Percentiles rank a stretch among this genome's conserved stretches.
Evolutionary conservation across 2,888 invertebrate species (phyloP).

Genomic region (Callimorpha dominula): DNA sequence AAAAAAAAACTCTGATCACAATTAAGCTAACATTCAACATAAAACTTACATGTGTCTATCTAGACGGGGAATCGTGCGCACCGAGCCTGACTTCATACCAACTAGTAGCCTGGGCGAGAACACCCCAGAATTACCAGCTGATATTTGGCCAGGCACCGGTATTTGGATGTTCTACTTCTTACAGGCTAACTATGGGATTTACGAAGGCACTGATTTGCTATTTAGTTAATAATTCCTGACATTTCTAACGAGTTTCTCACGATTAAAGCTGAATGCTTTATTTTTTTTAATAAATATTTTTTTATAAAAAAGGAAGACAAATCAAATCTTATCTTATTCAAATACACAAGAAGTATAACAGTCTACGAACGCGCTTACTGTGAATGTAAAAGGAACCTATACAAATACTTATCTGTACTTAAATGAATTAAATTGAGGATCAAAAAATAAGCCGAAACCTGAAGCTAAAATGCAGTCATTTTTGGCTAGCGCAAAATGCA

Average conservation of each 20-base stretch:
- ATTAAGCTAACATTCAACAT: slow-evolving; percentile 53
- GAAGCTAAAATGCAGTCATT: neutral
- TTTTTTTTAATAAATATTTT: too few relatives aligned
- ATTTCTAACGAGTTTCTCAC: neutral
- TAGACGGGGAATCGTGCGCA: slow-evolving; percentile 50
- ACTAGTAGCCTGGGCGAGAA: slow-evolving; percentile 93
- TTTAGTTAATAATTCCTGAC: neutral
- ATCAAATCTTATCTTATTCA: neutral
- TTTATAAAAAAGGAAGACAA: too few relatives aligned
- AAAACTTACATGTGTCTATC: slow-evolving; percentile 75
- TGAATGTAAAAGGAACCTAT: neutral
- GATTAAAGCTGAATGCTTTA: too few relatives aligned
- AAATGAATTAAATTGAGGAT: neutral
- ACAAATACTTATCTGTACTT: neutral
- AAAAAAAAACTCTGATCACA: slow-evolving; percentile 26
- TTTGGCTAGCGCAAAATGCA: neutral
- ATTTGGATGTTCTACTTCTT: slow-evolving; percentile 35
- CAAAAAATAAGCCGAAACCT: neutral
- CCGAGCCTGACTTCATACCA: slow-evolving; percentile 90
- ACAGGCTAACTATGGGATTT: slow-evolving; percentile 28
- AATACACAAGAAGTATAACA: neutral
- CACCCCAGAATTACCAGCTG: slow-evolving; percentile 99
- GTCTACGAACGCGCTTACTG: neutral
- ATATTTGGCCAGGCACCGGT: slow-evolving; percentile 91
- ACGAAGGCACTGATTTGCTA: slow-evolving; percentile 27